Evolutionary conservation across 2,113 vertebrate species (phyloP).

Genomic region (Mellivora capensis): DNA sequence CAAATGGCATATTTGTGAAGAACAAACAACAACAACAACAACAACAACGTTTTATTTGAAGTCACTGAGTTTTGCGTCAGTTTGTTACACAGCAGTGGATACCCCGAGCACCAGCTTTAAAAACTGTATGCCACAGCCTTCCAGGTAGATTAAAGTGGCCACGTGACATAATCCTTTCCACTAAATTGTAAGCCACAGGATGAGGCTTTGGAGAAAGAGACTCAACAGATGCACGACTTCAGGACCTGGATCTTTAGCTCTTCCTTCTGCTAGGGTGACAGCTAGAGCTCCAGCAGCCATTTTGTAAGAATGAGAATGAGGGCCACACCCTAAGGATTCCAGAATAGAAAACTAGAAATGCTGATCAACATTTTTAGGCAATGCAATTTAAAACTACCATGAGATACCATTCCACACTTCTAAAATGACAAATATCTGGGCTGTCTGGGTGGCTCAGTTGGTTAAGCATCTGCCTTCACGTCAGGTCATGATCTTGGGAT

Average conservation of each 20-base stretch:
- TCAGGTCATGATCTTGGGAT: not conserved
- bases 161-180: not conserved
- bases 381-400: not conserved
- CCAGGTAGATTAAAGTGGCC: not conserved
- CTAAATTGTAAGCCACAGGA: not conserved
- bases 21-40: not conserved
- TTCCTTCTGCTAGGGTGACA: not conserved
- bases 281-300: not conserved
- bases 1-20: not conserved
- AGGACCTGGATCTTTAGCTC: not conserved
- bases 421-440: not conserved
- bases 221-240: not conserved
- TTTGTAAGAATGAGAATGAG: not conserved
- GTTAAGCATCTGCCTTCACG: not conserved
- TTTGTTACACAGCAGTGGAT: not conserved
- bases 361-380: not conserved
- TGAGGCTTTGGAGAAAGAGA: not conserved
- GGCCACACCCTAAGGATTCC: not conserved
- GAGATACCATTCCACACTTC: not conserved
- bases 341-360: not conserved
- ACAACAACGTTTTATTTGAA: slow-evolving; percentile 7
- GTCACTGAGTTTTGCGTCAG: not conserved
- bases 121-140: not conserved
- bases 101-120: not conserved
- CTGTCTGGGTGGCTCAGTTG: not conserved